Percentiles rank a stretch among this genome's conserved stretches.
Conservation (phyloP, 1,140 invertebrate species). For the Drosophila cardini region DNA sequence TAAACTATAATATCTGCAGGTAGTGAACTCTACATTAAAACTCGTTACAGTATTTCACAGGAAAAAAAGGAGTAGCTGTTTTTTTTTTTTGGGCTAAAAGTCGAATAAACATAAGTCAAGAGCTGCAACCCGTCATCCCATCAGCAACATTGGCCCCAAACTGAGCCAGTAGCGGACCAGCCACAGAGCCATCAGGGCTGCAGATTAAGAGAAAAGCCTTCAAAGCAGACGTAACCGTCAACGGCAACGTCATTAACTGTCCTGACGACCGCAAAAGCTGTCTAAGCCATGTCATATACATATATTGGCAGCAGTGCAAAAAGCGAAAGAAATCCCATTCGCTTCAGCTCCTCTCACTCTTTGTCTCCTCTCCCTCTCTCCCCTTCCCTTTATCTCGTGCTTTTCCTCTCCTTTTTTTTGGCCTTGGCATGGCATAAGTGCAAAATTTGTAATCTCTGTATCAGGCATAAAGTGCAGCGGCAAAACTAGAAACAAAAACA, state of each 20-base stretch:
- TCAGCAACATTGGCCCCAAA: background rate
- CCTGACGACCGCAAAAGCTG: constrained; percentile 69
- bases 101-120: constrained; percentile 17
- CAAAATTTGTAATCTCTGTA: constrained; percentile 79
- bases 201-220: constrained; percentile 70
- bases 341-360: background rate
- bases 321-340: constrained; percentile 52
- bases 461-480: constrained; percentile 52
- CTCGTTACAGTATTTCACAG: no score
- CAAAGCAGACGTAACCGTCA: constrained; percentile 67
- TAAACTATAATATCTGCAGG: background rate
- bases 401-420: constrained; percentile 29
- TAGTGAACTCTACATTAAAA: background rate
- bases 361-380: background rate
- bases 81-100: constrained; percentile 15
- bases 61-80: background rate
- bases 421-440: constrained; percentile 62
- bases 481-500: constrained; percentile 17
- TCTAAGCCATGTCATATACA: constrained; percentile 61
- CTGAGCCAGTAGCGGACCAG: background rate
- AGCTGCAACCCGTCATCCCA: constrained; percentile 10
- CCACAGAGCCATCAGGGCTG: constrained; percentile 3
- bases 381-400: background rate
- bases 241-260: constrained; percentile 69
- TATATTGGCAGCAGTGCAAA: constrained; percentile 41